Evolutionary conservation across 1,140 invertebrate species (phyloP), one percentile per base, ranked within the genome.

Genomic region (Ips typographus): DNA sequence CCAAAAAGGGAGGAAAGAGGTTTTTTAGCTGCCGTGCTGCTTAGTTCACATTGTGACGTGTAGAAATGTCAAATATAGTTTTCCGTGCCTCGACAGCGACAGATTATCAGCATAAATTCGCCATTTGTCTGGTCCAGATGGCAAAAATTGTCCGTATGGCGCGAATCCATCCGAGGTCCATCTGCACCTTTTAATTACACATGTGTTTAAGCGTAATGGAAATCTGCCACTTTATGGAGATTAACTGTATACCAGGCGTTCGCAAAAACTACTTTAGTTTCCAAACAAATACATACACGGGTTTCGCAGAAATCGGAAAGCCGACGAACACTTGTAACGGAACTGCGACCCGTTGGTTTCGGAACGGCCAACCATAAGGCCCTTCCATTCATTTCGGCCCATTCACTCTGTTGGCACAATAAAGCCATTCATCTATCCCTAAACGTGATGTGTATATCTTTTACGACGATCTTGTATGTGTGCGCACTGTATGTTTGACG

Each of bases 71-170:
- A 22, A 22, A 22, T 22, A 22, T 22, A 22, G 22, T 22, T 22
- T 22, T 22, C 22, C 22, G 22, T 22, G 22, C 22, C 22, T 22
- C 22, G 22, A 22, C 22, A 22, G 22, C 22, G 22, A 22, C 22
- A 22, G 22, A 22, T 22, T 22, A 22, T 22, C 22, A 22, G 22
- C 44, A 49, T 22, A n/a, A 59, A 59, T 36, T 66, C 49, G 55
- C 58, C 65, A 59, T 59, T 66, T 66, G 56, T 66, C 42, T 56
- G 53, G 65, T 66, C 65, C 65, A 66, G 65, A 66, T 66, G 65
- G 65, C 55, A 38, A 59, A 66, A 58, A 66, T 66, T 66, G 56
- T 4, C 65, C 65, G 65, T 66, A 66, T 66, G 65, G 63, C 52
- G 38, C 55, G 37, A 6, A 42, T 43, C 39, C 40, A 63, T 22